Evolutionary conservation across 2,888 invertebrate species (phyloP), one percentile per base, ranked within the genome.

Genomic region (Galerucella nymphaeae): DNA sequence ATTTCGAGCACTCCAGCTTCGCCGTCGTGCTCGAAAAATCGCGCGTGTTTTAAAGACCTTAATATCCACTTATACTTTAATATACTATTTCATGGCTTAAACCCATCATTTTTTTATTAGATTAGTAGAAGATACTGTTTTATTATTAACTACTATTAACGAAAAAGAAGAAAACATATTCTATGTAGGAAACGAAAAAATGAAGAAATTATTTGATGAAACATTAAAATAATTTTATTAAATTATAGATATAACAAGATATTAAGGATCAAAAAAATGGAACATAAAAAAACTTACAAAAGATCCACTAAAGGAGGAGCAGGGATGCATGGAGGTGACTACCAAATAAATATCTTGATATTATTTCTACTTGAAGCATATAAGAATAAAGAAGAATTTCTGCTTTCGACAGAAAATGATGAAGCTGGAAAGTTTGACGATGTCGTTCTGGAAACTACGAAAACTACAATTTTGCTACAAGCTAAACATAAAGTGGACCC

Each of bases 401-500:
- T 45, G 42, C 45, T 63, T 16, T 63, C 63, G 14, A 63, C 63
- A 8, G 63, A 63, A 42, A 48, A 63, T 23, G 41, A 63, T 2
- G 11, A 20, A 5, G 63, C 13, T 5, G 63, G 63, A 14, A 63
- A 45, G 16, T 63, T 63, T 5, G 63, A 63, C 48, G 63, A 63
- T 3, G 63, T 63, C 1, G 63, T 63, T 2, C 4, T 63, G 45
- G 63, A 63, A 63, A 45, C 45, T 11, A 18, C n/a, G 8, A 1
- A 16, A 63, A 48, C 6, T 2, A 48, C 63, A 14, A 23, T 63
- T n/a, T 48, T 63, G 13, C 45, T 63, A 3, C 63, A 63, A 48
- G 20, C 63, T 10, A 63, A 63, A 63, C 63, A 63, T n/a, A 63
- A 48, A 63, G 48, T 42, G 16, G 48, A 63, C 13, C 42, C 57